Evolutionary conservation across 2,113 vertebrate genomes (phyloP).

Genomic region (Strix uralensis): DNA sequence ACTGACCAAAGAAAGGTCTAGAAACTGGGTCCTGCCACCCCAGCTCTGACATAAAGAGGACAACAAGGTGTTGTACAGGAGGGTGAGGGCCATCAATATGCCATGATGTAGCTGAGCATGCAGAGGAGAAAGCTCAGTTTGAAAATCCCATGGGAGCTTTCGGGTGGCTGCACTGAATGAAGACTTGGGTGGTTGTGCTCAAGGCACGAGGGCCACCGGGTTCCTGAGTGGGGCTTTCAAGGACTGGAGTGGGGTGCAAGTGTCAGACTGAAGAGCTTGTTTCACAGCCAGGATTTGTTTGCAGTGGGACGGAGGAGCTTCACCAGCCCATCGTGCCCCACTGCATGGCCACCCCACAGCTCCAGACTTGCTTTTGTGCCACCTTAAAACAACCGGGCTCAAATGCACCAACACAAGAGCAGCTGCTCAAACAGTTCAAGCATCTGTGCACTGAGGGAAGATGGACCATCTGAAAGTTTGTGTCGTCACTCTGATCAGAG

Average conservation of each 20-base stretch:
- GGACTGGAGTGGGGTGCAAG: no score
- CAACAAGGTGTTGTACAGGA: background rate
- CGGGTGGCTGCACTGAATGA: background rate
- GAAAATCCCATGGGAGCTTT: background rate
- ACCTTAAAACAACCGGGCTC: background rate
- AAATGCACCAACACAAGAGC: background rate
- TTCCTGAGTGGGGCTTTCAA: fast-evolving
- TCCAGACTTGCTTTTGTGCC: background rate
- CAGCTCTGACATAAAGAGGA: background rate
- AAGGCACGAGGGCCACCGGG: fast-evolving
- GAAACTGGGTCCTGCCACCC: background rate
- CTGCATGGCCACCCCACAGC: background rate
- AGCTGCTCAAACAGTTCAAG: background rate
- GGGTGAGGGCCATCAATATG: background rate
- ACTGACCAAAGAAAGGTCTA: background rate
- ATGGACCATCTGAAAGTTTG: background rate
- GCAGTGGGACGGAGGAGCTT: background rate
- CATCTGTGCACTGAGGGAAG: fast-evolving
- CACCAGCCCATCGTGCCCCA: background rate
- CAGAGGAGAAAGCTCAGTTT: background rate
- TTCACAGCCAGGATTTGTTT: background rate
- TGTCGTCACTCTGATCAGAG: background rate
- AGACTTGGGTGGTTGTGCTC: no score
- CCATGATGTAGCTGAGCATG: no score
- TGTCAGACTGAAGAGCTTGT: background rate